Evolutionary conservation across 2,113 vertebrate genomes (phyloP), one percentile per base, ranked within the genome.

Genomic region (Dolichallabes microphthalmus): DNA sequence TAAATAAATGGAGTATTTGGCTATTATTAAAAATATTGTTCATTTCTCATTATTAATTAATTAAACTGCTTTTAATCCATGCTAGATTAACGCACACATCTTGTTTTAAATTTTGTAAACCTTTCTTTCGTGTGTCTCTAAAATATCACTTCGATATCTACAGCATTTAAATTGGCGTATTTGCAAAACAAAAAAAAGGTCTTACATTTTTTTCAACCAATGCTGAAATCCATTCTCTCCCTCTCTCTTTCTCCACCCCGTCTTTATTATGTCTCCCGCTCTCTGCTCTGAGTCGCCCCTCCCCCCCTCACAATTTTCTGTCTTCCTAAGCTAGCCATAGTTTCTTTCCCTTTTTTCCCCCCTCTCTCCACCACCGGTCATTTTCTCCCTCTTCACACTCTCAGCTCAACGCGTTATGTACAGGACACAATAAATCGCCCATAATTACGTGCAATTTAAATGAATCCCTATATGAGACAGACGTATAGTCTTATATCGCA

Each of bases 261-360:
- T 27, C 39, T 27, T 73, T 61, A 73, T 71, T 80, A 61, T 15
- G 27, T 55, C 45, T 82, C 73, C 52, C 45, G 60, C 45, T 45
- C 14, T 39, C 68, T 82, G 66, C 30, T 61, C 64, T 22, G 30
- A 69, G 68, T 30, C 45, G 1, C 79, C 57, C 85, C 60, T 75
- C 85, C 78, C 85, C 78, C 84, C 84, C 84, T 17, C n/a, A 57
- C 39, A 22, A 60, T 81, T 86, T 85, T 85, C 35, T 64, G 68
- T 74, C 66, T 27, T 80, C 64, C 39, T 74, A 81, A 64, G n/a
- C 66, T 60, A 73, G 39, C 85, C 79, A 20, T 75, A 86, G 58
- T 86, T 64, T 73, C 68, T 86, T 77, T 58, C 60, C 60, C 64
- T 63, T 32, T n/a, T 45, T 45, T 81, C 71, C 30, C 39, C 53